Base-by-base conservation (phyloP, 2,113 vertebrate species). In the Maccullochella peelii region DNA sequence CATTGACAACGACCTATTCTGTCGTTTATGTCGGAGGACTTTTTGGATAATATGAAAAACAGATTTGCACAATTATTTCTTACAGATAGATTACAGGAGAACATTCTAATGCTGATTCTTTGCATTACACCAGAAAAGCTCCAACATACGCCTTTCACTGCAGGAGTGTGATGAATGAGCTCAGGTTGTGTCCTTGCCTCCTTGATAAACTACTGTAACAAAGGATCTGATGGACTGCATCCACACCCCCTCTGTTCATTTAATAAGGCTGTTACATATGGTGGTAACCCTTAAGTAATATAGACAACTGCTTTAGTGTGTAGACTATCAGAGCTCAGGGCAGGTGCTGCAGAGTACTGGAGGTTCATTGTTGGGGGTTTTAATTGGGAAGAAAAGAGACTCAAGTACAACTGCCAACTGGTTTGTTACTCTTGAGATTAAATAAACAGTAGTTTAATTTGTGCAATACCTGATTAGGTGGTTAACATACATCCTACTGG, bases 101-200 rank as follows among this genome's bases (percentile, higher is more conserved):
- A 18, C 27, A 9, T 3, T 62, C 59, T 62, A 20, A 62, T 20
- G 30, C 8, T 61, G 59, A 30, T 40, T 65, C 62, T n/a, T n/a
- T 16, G 2, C 21, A 50, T 69, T 25, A 27, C 15, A 68, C n/a
- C 42, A 47, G 14, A 49, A 49, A 68, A 68, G 6, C 14, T 6
- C 3, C n/a, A 57, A 25, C n/a, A 27, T 25, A 55, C 20, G 36
- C 15, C 52, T 44, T 27, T 58, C n/a, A 58, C 7, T 40, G 8
- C 16, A 30, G 71, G 21, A 27, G 14, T 40, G 55, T 47, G n/a
- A 78, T 67, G 21, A 79, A 61, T n/a, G 44, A 69, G 54, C 63
- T 36, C 62, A 74, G 44, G 15, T 67, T 44, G 50, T 59, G 63
- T 69, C 82, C 44, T 79, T 54, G 52, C 25, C 30, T 49, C 55